These are phyloP conservation scores for Hipposideros larvatus DNA, from an alignment of 2,797 vertebrate genomes.

Conservation along the genomic window DNA sequence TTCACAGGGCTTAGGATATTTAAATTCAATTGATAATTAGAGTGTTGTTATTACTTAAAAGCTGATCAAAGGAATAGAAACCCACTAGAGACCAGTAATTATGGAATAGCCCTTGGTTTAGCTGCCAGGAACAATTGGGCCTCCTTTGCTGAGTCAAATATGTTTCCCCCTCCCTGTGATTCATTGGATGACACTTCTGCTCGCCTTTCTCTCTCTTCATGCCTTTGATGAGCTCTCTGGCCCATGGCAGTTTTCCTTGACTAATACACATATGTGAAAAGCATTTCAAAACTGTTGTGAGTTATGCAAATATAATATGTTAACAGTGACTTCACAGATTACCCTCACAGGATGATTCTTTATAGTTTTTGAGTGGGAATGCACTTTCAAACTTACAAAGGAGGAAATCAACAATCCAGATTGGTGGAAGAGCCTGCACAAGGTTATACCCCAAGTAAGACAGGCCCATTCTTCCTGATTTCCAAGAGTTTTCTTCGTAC, in stretches of 20 bases:
- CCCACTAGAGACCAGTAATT: neutral
- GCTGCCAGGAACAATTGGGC: neutral
- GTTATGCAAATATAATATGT: neutral
- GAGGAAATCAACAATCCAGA: neutral
- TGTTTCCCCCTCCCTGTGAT: neutral
- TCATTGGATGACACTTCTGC: neutral
- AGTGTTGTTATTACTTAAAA: slow-evolving; percentile 48
- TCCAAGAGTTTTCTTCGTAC: neutral
- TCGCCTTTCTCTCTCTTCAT: neutral
- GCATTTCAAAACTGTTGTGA: neutral
- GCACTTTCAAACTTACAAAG: neutral
- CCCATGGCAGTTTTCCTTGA: neutral
- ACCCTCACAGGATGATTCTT: neutral
- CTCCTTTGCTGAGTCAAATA: neutral
- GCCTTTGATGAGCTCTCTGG: neutral
- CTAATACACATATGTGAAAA: neutral
- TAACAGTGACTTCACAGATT: neutral
- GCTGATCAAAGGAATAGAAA: slow-evolving; percentile 46
- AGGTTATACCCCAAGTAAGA: neutral
- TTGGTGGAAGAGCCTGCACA: neutral
- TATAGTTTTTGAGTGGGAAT: neutral
- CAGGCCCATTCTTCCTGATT: neutral
- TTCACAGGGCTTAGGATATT: slow-evolving; percentile 53
- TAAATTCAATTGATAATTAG: slow-evolving; percentile 55
- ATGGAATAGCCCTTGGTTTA: neutral